Base-by-base conservation (phyloP, 1,140 invertebrate genomes). In the Trachymyrmex septentrionalis region DNA sequence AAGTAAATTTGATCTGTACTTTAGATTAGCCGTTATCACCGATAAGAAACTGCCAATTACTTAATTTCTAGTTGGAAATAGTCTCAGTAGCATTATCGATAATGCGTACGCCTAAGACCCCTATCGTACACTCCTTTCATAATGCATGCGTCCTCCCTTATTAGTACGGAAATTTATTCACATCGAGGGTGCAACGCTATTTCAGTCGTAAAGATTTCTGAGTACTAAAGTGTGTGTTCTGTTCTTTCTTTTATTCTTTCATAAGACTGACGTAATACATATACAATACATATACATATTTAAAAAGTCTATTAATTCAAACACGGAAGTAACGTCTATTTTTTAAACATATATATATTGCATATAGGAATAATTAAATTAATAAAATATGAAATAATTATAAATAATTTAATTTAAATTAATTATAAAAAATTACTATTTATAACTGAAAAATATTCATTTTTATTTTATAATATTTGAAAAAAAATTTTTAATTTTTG, bases 1-100 rank as follows among this genome's bases (percentile, higher is more conserved):
- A 5, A 48, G 50, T 84, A 3, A 14, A 30, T 55, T 84, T 0
- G 21, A 27, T 21, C 4, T 19, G 14, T 48, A 78, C 14, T 24
- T 53, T 24, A 88, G 87, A 89, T 92, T 87, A 90, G 72, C 75
- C 75, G 76, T 87, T 90, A 92, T 88, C 81, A 72, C 77, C 88
- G 91, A 92, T 92, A 93, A 93, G 90, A 91, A 92, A 90, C 88
- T 84, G 75, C 85, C 88, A 93, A 93, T 94, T 93, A 93, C 91
- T 93, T 93, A 92, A 94, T 93, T 92, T 92, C 44, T 84, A 63
- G 73, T 87, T 75, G 16, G 80, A 80, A 91, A 93, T 93, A 91
- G 88, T 93, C 90, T 88, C 61, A 30, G 55, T 90, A 88, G 86
- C 87, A 93, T 93, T 93, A 92, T 89, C 88, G 89, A 87, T 93